Base-by-base conservation (phyloP, 2,888 invertebrate species). In the Drosophila heteroneura region DNA sequence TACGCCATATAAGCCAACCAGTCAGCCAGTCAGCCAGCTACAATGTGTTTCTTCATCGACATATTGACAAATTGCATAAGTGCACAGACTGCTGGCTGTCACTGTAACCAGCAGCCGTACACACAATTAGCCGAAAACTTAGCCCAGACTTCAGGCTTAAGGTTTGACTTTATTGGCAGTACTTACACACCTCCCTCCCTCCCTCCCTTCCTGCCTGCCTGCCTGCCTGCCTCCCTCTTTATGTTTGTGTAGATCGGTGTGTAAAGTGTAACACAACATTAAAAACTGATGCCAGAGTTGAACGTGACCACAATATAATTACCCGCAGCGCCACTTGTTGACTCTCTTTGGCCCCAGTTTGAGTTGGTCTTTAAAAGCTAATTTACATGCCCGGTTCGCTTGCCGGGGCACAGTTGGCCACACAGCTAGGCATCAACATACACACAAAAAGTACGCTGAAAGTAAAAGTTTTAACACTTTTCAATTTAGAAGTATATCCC, bases 301-400 rank as follows among this genome's bases (percentile, higher is more conserved):
- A 82, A 91, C 91, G 91, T 91, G 91, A 91, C 91, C 92, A 83
- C 90, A 89, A 91, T 92, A 91, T 88, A 90, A 92, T 92, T 90
- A 91, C 81, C 79, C 80, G 74, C 80, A 78, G 76, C 68, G 79
- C 81, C 85, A 90, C 90, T 85, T 85, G 90, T 88, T 90, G 85
- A 71, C 82, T 69, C 67, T 52, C 64, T 67, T 64, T 32, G 65
- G 59, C 33, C 78, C 54, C 67, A 65, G 41, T 57, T 73, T 64
- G 28, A 63, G 59, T 57, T 70, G 74, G 73, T 88, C 83, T 88
- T 85, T 81, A 79, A 85, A 90, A 74, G 85, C 79, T 74, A 85
- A 86, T 86, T 86, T 86, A 81, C 85, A 85, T 89, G 83, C 74
- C 76, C 76, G 75, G 80, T 62, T 22, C 56, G 58, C 37, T 58